Evolutionary conservation across 2,113 vertebrate species (phyloP).

Genomic region (Aegithalos caudatus): DNA sequence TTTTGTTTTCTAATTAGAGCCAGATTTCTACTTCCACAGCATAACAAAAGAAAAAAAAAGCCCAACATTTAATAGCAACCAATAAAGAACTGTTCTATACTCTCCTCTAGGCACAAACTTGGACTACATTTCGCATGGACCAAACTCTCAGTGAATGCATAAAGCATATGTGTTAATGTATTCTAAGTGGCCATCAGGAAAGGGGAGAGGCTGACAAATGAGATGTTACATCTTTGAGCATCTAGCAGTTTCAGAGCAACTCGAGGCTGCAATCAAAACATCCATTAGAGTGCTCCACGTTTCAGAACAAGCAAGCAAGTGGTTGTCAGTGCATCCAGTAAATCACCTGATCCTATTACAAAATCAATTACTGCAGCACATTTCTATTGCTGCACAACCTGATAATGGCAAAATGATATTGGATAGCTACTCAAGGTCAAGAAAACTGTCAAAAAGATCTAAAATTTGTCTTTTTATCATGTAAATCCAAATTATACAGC

Average conservation of each 20-base stretch:
- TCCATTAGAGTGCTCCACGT: conserved; percentile 80
- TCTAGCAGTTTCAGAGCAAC: conserved; percentile 74
- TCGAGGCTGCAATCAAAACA: conserved; percentile 74
- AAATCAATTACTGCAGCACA: conserved; percentile 91
- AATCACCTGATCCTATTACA: conserved; percentile 95
- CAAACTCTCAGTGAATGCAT: neutral
- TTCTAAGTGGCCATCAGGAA: neutral
- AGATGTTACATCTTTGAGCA: conserved; percentile 48
- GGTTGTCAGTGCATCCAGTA: conserved; percentile 86
- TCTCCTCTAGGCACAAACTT: neutral
- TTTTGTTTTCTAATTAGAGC: neutral
- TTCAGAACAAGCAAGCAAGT: conserved; percentile 83
- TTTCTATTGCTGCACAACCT: conserved; percentile 80
- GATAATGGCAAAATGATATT: conserved; percentile 81
- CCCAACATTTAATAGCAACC: neutral
- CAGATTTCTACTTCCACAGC: neutral
- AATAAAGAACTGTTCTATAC: neutral
- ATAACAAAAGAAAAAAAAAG: neutral
- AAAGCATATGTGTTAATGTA: neutral
- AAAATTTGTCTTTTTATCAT: conserved; percentile 66
- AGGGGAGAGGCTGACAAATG: neutral
- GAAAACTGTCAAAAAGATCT: conserved; percentile 67
- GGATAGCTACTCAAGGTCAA: conserved; percentile 81
- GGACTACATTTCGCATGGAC: neutral
- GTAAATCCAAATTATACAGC: conserved; percentile 48